These are phyloP conservation scores for Hepsetus odoe DNA, from an alignment of 2,113 vertebrate genomes.

Conservation along the genomic window DNA sequence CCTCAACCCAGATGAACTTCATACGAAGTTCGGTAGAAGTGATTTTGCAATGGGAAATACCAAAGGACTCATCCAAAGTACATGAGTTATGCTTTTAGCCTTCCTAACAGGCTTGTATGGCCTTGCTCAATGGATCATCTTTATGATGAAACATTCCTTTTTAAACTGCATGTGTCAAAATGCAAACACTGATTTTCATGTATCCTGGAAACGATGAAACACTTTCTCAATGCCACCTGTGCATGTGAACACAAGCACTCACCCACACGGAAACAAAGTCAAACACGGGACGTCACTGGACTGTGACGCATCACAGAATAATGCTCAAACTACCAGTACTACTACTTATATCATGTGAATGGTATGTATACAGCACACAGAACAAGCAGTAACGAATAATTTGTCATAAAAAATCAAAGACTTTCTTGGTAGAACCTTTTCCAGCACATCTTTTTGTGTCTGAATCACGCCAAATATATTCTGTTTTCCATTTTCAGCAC, in stretches of 20 bases:
- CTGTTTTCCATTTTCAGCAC: no score
- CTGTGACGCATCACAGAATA: not conserved
- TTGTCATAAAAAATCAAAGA: no score
- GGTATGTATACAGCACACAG: not conserved
- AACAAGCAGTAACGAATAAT: no score
- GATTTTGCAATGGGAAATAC: not conserved
- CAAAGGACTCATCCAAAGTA: not conserved
- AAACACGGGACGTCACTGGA: not conserved
- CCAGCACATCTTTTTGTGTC: no score
- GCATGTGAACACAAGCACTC: slow-evolving; percentile 17
- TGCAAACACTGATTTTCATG: not conserved
- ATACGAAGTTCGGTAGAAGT: slow-evolving; percentile 4
- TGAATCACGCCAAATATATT: no score
- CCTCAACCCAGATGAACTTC: not conserved
- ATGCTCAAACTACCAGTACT: no score
- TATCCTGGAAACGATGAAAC: slow-evolving; percentile 40
- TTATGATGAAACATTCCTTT: not conserved
- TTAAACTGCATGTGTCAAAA: slow-evolving; percentile 1
- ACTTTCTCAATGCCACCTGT: not conserved
- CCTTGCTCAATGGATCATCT: not conserved
- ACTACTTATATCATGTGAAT: not conserved
- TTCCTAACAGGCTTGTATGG: no score
- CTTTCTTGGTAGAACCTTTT: no score
- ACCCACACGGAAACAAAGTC: slow-evolving; percentile 11
- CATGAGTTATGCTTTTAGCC: no score